Conservation (phyloP, 2,888 invertebrate genomes). For the Cerastis rubricosa region DNA sequence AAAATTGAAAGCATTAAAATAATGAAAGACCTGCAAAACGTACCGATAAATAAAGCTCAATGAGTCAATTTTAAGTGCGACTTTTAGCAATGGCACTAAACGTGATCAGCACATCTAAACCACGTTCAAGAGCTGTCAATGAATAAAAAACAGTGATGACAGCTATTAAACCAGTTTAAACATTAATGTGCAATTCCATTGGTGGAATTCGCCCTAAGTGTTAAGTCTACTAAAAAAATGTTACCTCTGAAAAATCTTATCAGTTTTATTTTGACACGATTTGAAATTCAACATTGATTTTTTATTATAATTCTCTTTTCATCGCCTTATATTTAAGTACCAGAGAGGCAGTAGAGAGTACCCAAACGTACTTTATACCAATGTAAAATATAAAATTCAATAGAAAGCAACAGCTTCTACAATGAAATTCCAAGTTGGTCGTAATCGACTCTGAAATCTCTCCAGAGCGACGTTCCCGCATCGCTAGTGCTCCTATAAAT, state of each 20-base stretch:
- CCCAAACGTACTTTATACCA: not conserved
- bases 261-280: not conserved
- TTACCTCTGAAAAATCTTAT: not conserved
- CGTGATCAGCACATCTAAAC: not conserved
- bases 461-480: slow-evolving; percentile 33
- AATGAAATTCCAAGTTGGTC: slow-evolving; percentile 49
- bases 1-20: not conserved
- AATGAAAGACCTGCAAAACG: not conserved
- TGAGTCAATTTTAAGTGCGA: not conserved
- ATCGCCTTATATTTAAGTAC: not conserved
- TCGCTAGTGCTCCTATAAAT: slow-evolving; percentile 37
- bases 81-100: not conserved
- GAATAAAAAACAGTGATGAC: not conserved
- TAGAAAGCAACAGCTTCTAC: slow-evolving; percentile 28
- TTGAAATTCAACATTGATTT: not conserved
- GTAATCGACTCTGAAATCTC: slow-evolving; percentile 50
- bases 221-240: no score
- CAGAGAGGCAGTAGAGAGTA: not conserved
- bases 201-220: not conserved
- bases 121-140: not conserved
- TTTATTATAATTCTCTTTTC: not conserved
- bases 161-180: not conserved
- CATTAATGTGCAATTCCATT: not conserved
- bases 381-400: slow-evolving; percentile 15
- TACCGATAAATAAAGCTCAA: not conserved